Conservation (phyloP, 1,140 invertebrate species). For the Tetranychus urticae region DNA sequence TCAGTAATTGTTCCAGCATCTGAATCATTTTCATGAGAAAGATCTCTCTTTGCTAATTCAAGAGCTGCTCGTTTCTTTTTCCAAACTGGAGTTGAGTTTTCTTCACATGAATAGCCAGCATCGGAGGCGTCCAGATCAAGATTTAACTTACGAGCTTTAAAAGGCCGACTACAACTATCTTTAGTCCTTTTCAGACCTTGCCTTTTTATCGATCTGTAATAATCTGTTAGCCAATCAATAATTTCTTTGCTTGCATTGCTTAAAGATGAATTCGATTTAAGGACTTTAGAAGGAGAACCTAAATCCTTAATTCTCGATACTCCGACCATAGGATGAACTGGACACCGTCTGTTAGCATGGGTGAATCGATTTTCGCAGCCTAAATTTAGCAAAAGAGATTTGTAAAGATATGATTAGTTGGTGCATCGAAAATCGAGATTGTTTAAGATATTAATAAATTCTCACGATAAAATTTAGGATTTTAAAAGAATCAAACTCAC, state of each 20-base stretch:
- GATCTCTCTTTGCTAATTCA: neutral
- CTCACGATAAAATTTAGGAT: neutral
- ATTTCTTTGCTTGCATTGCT: slow-evolving; percentile 23
- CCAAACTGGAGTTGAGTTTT: neutral
- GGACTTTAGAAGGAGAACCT: slow-evolving; percentile 4
- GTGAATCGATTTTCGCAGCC: slow-evolving; percentile 40
- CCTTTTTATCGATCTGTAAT: slow-evolving; percentile 26
- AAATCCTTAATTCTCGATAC: slow-evolving; percentile 14
- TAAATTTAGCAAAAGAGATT: slow-evolving; percentile 6
- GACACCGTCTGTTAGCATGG: slow-evolving; percentile 52
- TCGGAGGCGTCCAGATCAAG: slow-evolving; percentile 1
- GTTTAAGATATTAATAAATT: neutral
- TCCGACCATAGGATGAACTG: slow-evolving; percentile 20
- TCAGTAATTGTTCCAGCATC: slow-evolving; percentile 8
- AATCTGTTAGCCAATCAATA: neutral
- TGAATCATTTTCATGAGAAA: neutral
- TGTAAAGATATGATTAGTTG: neutral
- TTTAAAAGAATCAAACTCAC: slow-evolving; percentile 15
- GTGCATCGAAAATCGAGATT: neutral
- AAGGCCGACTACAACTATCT: neutral
- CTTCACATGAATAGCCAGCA: neutral
- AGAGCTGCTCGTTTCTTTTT: slow-evolving; percentile 1
- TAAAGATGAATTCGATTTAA: slow-evolving; percentile 31
- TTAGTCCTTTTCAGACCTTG: slow-evolving; percentile 26
- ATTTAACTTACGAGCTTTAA: slow-evolving; percentile 20